phyloP scores from a whole-genome alignment of 2,888 invertebrate genomes.

The Thymelicus lineola region DNA sequence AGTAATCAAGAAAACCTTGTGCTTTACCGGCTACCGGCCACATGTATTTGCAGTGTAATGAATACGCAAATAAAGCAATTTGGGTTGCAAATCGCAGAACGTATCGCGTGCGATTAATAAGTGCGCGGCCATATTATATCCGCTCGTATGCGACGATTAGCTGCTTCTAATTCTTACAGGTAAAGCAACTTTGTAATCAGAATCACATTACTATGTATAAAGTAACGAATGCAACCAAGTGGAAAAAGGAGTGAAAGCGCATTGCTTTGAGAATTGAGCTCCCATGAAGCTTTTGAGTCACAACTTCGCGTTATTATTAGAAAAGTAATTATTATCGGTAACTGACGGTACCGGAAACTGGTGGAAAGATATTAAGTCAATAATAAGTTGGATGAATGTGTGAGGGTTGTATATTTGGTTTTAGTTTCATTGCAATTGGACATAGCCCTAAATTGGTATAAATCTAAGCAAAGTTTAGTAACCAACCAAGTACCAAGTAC shows the following conservation, averaged over 20 bases:
- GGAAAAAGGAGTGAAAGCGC: neutral
- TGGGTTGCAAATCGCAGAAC: constrained; percentile 35
- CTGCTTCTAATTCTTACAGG: neutral
- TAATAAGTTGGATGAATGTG: too few relatives aligned
- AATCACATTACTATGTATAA: constrained; percentile 21
- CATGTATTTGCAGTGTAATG: constrained; percentile 23
- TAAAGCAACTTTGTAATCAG: constrained; percentile 22
- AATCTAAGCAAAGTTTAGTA: neutral
- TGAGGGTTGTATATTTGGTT: too few relatives aligned
- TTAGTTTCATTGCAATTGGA: too few relatives aligned
- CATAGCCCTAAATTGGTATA: neutral
- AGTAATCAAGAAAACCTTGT: constrained; percentile 18
- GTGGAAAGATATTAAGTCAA: too few relatives aligned
- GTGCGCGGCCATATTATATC: constrained; percentile 26
- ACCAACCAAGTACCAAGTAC: neutral
- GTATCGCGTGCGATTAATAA: constrained; percentile 41
- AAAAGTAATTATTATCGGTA: neutral
- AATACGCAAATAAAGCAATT: constrained; percentile 35
- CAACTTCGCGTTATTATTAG: neutral
- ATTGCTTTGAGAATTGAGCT: neutral
- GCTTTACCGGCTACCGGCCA: constrained; percentile 22
- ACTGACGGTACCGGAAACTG: neutral
- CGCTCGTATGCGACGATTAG: constrained; percentile 12
- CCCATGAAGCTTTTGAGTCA: neutral
- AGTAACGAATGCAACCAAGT: constrained; percentile 5